A percentile compares a stretch with the other conserved stretches of the same genome.
Conservation (phyloP, 2,113 vertebrate genomes). For the Prochilodus magdalenae region DNA sequence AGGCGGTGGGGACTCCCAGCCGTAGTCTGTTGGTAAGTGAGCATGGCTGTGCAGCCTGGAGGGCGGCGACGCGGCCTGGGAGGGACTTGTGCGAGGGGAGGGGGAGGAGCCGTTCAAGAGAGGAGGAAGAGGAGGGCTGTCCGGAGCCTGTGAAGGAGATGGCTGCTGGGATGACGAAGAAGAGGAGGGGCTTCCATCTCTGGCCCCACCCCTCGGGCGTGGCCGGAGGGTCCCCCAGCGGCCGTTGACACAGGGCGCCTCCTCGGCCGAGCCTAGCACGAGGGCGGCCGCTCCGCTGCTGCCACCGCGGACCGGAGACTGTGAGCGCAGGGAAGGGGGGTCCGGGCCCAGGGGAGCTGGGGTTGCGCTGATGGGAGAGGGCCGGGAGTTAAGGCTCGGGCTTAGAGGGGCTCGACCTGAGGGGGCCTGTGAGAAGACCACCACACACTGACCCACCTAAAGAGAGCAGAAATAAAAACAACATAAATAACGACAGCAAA, state of each 20-base stretch:
- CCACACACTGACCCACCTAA: constrained; percentile 96
- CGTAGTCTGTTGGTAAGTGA: constrained; percentile 78
- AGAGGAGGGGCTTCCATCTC: constrained; percentile 91
- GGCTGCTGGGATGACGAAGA: constrained; percentile 85
- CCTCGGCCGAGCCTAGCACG: constrained; percentile 80
- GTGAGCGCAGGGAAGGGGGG: constrained; percentile 87
- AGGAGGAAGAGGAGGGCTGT: constrained; percentile 80
- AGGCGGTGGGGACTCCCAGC: constrained; percentile 85
- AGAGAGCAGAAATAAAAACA: constrained; percentile 32
- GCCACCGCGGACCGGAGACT: constrained; percentile 85
- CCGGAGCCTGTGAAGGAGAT: constrained; percentile 83
- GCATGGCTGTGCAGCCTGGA: constrained; percentile 61
- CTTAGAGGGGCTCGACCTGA: constrained; percentile 94
- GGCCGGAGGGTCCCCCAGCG: constrained; percentile 95
- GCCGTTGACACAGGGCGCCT: constrained; percentile 94
- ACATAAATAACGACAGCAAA: too few species aligned
- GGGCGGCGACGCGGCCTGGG: constrained; percentile 85
- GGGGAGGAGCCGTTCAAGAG: constrained; percentile 88
- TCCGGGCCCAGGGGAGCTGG: constrained; percentile 88
- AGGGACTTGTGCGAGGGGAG: constrained; percentile 86
- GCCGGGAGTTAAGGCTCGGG: constrained; percentile 95
- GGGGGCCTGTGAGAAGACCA: constrained; percentile 98
- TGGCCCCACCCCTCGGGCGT: constrained; percentile 81
- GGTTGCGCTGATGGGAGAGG: constrained; percentile 95
- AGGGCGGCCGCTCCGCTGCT: constrained; percentile 72